Percentiles rank a stretch among this genome's conserved stretches.
Evolutionary conservation across 2,888 invertebrate genomes (phyloP).

Genomic region (Oligia fasciuncula): DNA sequence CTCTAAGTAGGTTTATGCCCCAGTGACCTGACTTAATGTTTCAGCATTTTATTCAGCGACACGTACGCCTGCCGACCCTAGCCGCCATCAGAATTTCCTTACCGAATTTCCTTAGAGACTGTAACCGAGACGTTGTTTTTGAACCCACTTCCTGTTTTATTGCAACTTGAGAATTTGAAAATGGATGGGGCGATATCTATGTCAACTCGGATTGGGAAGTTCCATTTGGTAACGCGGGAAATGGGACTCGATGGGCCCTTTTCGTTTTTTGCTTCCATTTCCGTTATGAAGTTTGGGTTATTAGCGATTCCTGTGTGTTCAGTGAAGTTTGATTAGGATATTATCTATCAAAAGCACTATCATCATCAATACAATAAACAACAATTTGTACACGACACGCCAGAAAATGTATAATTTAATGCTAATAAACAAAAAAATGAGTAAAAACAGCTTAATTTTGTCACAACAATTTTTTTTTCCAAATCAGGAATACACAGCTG

Average conservation of each 20-base stretch:
- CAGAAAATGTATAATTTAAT: background rate
- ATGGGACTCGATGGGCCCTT: conserved; percentile 33
- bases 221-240: conserved; percentile 43
- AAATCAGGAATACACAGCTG: too few species aligned
- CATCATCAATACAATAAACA: background rate
- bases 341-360: background rate
- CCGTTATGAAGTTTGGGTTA: conserved; percentile 25
- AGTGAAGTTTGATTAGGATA: background rate
- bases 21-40: conserved; percentile 71
- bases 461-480: too few species aligned
- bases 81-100: conserved; percentile 68
- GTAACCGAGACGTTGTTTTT: conserved; percentile 68
- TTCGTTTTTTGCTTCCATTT: conserved; percentile 34
- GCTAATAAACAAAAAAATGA: background rate
- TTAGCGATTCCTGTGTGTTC: conserved; percentile 8
- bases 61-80: conserved; percentile 66
- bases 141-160: conserved; percentile 65
- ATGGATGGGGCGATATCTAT: conserved; percentile 60
- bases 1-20: conserved; percentile 68
- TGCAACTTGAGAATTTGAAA: conserved; percentile 68
- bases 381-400: background rate
- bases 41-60: conserved; percentile 72
- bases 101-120: conserved; percentile 73
- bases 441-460: background rate
- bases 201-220: conserved; percentile 52